These are phyloP conservation scores for Trachops cirrhosus DNA, from an alignment of 2,797 vertebrate species.

Conservation along the genomic window DNA sequence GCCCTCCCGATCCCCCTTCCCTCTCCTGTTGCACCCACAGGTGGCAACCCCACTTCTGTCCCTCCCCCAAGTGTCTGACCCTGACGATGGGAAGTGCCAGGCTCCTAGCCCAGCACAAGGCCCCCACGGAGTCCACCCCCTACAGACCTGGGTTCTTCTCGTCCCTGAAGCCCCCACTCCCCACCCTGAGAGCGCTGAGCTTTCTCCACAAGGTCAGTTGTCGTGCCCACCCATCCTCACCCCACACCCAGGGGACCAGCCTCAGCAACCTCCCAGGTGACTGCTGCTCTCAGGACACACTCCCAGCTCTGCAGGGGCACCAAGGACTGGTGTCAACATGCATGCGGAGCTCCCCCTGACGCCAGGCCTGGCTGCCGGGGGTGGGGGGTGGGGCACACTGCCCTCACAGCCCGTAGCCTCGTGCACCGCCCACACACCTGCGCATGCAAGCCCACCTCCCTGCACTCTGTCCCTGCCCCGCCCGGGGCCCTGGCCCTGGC, in stretches of 20 bases:
- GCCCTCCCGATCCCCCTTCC: background rate
- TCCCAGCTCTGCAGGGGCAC: too few species aligned
- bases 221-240: too few species aligned
- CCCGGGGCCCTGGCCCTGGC: rapidly evolving
- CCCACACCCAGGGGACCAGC: background rate
- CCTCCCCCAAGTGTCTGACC: background rate
- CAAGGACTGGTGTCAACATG: background rate
- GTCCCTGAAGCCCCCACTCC: background rate
- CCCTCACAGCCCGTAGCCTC: background rate
- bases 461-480: background rate
- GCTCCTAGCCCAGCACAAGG: background rate
- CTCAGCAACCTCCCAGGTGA: background rate
- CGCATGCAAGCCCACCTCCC: rapidly evolving
- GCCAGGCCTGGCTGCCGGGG: too few species aligned
- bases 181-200: background rate
- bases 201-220: background rate
- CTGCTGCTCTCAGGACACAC: background rate
- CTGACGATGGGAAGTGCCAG: background rate
- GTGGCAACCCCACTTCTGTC: background rate
- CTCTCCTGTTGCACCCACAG: too few species aligned
- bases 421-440: background rate
- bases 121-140: too few species aligned
- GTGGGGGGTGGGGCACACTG: too few species aligned
- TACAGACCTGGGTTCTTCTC: too few species aligned
- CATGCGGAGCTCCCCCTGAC: too few species aligned